Evolutionary conservation across 2,888 invertebrate genomes (phyloP).

Genomic region (Petrolisthes cinctipes): DNA sequence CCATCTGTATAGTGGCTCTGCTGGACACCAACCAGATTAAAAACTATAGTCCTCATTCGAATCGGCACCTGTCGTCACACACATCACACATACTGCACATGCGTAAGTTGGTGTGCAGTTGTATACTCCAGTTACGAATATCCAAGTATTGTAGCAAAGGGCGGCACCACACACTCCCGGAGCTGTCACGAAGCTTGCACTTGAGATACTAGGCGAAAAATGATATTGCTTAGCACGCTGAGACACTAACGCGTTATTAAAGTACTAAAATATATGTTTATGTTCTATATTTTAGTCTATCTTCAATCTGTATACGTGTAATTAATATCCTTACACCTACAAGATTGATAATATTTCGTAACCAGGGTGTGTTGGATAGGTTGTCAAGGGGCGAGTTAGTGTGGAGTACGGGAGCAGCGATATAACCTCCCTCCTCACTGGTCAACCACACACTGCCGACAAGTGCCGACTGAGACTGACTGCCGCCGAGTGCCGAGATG

Average conservation of each 20-base stretch:
- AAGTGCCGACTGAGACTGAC: not conserved
- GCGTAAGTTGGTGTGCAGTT: too few relatives aligned
- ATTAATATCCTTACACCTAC: not conserved
- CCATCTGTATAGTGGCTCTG: too few relatives aligned
- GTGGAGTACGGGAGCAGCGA: not conserved
- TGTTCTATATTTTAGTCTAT: not conserved
- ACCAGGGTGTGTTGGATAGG: not conserved
- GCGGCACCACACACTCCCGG: too few relatives aligned
- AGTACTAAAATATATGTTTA: not conserved
- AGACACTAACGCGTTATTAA: not conserved
- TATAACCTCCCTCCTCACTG: not conserved
- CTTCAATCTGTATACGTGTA: not conserved
- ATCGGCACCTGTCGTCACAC: too few relatives aligned
- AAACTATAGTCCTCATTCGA: too few relatives aligned
- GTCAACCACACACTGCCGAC: not conserved
- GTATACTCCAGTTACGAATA: too few relatives aligned
- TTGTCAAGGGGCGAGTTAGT: constrained; percentile 1
- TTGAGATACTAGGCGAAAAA: not conserved
- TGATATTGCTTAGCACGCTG: not conserved
- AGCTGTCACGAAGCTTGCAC: too few relatives aligned
- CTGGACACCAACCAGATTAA: too few relatives aligned
- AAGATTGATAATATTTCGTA: not conserved
- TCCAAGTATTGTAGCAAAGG: too few relatives aligned
- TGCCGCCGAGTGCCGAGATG: not conserved
- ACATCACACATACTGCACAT: too few relatives aligned